Percentiles rank a stretch among this genome's conserved stretches.
These are phyloP conservation scores for Atractosteus spatula DNA, from an alignment of 2,113 vertebrate genomes.

Conservation along the genomic window DNA sequence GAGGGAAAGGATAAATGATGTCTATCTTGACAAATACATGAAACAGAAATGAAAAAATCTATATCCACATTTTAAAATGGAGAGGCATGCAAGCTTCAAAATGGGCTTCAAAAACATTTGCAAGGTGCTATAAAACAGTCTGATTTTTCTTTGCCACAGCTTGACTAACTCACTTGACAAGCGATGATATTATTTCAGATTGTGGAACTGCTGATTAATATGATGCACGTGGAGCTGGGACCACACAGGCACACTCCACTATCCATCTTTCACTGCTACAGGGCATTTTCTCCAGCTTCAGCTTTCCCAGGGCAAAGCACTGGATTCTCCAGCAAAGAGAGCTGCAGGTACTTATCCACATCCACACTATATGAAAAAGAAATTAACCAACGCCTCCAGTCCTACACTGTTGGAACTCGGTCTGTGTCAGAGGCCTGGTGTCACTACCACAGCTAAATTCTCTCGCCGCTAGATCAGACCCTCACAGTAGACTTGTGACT, in stretches of 20 bases:
- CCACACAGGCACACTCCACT: slow-evolving; percentile 8
- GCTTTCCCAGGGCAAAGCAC: neutral
- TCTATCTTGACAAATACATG: too few relatives aligned
- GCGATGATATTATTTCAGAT: slow-evolving; percentile 16
- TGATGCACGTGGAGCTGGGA: slow-evolving; percentile 10
- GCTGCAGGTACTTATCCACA: neutral
- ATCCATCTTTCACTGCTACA: neutral
- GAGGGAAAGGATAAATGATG: too few relatives aligned
- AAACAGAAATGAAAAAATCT: too few relatives aligned
- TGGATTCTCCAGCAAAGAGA: neutral
- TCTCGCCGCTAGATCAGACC: neutral
- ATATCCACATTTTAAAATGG: too few relatives aligned
- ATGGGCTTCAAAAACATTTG: too few relatives aligned
- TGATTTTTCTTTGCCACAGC: slow-evolving; percentile 1
- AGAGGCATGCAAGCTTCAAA: too few relatives aligned
- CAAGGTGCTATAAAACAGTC: too few relatives aligned
- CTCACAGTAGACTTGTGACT: too few relatives aligned
- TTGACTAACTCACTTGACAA: slow-evolving; percentile 11
- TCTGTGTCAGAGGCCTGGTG: too few relatives aligned
- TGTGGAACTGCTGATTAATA: slow-evolving; percentile 8
- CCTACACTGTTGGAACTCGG: neutral
- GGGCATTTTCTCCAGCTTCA: neutral
- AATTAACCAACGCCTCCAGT: neutral
- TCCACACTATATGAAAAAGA: neutral
- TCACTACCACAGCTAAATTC: neutral